These are phyloP conservation scores for Maccullochella peelii DNA, from an alignment of 2,113 vertebrate species.

Conservation along the genomic window DNA sequence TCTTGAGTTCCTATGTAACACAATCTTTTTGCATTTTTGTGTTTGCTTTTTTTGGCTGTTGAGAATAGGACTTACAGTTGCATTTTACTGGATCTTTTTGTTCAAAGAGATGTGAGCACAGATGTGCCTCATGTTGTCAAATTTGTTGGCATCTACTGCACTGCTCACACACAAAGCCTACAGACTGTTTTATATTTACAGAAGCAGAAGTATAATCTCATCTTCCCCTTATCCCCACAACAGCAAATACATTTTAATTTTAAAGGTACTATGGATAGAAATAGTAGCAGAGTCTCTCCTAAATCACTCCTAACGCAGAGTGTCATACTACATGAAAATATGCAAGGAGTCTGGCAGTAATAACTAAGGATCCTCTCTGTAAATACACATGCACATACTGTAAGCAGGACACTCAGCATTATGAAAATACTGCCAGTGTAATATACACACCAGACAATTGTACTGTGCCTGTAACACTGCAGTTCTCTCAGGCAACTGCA, in stretches of 20 bases:
- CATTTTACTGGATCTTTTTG: not conserved
- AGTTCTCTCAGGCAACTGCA: conserved; percentile 75
- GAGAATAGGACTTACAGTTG: not conserved
- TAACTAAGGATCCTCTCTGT: not conserved
- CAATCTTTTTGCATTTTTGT: conserved; percentile 1
- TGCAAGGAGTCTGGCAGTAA: conserved; percentile 4
- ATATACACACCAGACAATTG: conserved; percentile 13
- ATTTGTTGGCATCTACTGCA: not conserved
- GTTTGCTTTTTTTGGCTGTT: not conserved
- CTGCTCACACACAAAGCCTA: conserved; percentile 19
- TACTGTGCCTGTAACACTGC: conserved; percentile 51
- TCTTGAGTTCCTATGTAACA: conserved; percentile 27
- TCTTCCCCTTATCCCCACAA: conserved; percentile 22
- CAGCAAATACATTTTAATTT: conserved; percentile 32
- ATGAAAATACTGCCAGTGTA: conserved; percentile 22
- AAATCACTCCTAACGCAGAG: not conserved
- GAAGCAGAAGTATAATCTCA: conserved; percentile 6
- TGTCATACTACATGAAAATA: not conserved
- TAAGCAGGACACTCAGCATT: not conserved
- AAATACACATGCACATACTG: not conserved
- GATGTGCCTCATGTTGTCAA: not conserved
- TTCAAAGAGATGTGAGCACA: not conserved
- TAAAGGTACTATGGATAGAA: not conserved
- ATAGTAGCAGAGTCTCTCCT: not conserved
- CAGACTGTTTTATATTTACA: conserved; percentile 5